Evolutionary conservation across 2,113 vertebrate species (phyloP).

Genomic region (Leiothrix lutea): DNA sequence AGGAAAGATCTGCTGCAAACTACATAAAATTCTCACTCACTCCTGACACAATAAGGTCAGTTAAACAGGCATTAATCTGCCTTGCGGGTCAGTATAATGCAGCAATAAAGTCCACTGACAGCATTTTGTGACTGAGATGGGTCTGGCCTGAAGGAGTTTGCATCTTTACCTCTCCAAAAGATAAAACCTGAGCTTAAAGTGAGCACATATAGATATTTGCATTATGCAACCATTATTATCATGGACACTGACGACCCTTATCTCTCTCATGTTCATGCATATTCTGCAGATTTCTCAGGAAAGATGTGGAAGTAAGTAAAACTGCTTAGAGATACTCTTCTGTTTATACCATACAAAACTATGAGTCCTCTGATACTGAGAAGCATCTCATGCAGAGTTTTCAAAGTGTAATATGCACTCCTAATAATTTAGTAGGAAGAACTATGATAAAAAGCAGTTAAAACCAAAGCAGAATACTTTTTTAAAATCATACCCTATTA

Average conservation of each 20-base stretch:
- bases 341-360: conserved; percentile 23
- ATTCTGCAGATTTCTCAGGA: neutral
- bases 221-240: neutral
- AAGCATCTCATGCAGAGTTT: neutral
- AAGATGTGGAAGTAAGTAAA: neutral
- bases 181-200: neutral
- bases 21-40: neutral
- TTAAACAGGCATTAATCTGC: neutral
- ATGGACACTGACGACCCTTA: neutral
- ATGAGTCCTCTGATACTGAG: neutral
- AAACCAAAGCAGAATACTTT: neutral
- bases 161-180: neutral
- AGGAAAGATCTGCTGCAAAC: neutral
- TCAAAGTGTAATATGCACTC: neutral
- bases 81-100: neutral
- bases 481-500: neutral
- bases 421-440: neutral
- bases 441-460: neutral
- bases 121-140: neutral
- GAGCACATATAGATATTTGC: neutral
- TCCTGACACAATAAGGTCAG: neutral
- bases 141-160: neutral
- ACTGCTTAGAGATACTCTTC: neutral
- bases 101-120: neutral
- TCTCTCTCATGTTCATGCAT: neutral